A percentile compares a stretch with the other conserved stretches of the same genome.
Conservation (phyloP, 2,113 vertebrate genomes). For the Amblyopsis rosae region DNA sequence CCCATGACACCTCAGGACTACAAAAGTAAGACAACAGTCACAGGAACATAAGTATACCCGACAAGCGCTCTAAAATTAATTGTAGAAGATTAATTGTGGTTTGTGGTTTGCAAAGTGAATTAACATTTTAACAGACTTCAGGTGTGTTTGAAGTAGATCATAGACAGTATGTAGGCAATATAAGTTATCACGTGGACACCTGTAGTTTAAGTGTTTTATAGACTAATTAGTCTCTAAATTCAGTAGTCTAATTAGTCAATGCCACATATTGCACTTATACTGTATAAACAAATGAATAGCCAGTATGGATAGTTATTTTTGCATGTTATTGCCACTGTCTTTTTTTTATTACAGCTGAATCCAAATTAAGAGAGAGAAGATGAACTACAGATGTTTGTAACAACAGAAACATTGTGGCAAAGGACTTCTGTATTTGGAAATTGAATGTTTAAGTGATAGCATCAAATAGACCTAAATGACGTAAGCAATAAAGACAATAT, state of each 20-base stretch:
- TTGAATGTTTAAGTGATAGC: background rate
- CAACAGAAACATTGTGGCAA: constrained; percentile 1
- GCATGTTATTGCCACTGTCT: background rate
- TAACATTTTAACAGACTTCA: too few species aligned
- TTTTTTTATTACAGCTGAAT: constrained; percentile 68
- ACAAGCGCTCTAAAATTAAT: background rate
- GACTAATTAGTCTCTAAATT: too few species aligned
- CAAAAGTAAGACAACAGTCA: constrained; percentile 61
- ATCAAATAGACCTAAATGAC: background rate
- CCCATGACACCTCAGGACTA: constrained; percentile 79
- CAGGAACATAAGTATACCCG: background rate
- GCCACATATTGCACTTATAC: background rate
- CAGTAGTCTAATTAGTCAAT: too few species aligned
- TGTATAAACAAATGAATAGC: background rate
- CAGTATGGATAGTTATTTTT: background rate
- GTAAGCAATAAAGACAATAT: too few species aligned
- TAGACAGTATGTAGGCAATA: too few species aligned
- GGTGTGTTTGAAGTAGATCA: too few species aligned
- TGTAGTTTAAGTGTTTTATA: too few species aligned
- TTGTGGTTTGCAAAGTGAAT: background rate
- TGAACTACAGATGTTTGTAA: constrained; percentile 35
- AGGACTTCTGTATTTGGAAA: background rate
- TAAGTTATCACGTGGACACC: too few species aligned
- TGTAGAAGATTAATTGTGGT: background rate
- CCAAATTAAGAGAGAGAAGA: constrained; percentile 59